These are phyloP conservation scores for Drosophila austrosaltans DNA, from an alignment of 2,888 invertebrate genomes.

Conservation along the genomic window DNA sequence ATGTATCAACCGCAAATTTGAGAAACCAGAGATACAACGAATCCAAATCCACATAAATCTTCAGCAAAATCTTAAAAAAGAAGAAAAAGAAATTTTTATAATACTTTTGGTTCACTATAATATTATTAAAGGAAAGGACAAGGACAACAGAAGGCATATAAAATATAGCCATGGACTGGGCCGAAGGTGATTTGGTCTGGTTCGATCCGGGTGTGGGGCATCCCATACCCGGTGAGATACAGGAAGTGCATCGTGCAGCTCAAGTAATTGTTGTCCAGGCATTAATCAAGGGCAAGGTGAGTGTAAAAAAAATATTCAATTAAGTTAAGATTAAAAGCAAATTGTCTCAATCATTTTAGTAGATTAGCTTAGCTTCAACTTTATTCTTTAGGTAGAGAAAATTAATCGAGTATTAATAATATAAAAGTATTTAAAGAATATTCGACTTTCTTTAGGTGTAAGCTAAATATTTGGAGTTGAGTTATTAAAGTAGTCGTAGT, in stretches of 20 bases:
- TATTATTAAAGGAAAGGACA: background rate
- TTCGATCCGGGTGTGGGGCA: constrained; percentile 96
- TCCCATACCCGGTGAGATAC: constrained; percentile 94
- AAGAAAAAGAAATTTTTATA: background rate
- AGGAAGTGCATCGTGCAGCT: constrained; percentile 95
- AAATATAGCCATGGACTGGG: constrained; percentile 85
- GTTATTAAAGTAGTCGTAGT: background rate
- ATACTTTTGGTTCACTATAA: background rate
- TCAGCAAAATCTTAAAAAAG: background rate
- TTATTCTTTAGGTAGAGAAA: too few relatives aligned
- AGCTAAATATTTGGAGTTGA: background rate
- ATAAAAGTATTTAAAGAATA: too few relatives aligned
- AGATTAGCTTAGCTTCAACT: too few relatives aligned
- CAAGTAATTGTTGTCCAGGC: constrained; percentile 95
- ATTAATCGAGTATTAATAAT: too few relatives aligned
- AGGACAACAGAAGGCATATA: background rate
- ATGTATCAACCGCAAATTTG: constrained; percentile 60
- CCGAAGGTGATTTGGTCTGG: constrained; percentile 95
- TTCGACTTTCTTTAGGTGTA: constrained; percentile 11
- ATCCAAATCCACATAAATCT: constrained; percentile 10
- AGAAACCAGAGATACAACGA: constrained; percentile 30
- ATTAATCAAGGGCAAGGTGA: constrained; percentile 93
- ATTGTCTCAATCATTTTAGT: too few relatives aligned
- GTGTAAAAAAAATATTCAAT: constrained; percentile 37
- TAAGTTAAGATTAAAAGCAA: too few relatives aligned